Base-by-base conservation (phyloP, 2,113 vertebrate genomes). In the Mellivora capensis region DNA sequence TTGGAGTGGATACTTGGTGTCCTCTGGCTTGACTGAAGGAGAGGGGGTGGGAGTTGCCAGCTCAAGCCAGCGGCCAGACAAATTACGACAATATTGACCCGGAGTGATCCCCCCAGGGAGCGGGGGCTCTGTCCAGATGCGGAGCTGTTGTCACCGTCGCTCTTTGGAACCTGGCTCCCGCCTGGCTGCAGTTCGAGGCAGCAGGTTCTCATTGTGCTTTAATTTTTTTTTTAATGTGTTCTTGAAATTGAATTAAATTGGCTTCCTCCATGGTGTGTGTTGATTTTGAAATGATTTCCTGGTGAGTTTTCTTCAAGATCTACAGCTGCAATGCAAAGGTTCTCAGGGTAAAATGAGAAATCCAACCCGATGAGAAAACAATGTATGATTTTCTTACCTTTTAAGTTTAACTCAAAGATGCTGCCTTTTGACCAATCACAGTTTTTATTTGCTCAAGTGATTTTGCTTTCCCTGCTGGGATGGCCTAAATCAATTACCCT, bases 231-330 rank as follows among this genome's bases (percentile, higher is more conserved):
- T 44, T 12, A 0, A 39, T 87, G 72, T 88, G 23, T 93, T 97
- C 31, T 94, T 91, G 80, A 91, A 87, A 42, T n/a, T 86, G 84
- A 97, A 97, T 97, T 95, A 88, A 96, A 96, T 98, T 80, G 69
- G 18, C 94, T 97, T 85, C 86, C 0, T 97, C 96, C 67, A 4
- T 97, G 39, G 52, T 0, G 1, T 91, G 67, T 94, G 84, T 89
- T 96, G 88, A 47, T 84, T 98, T 98, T 97, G 87, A 97, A 98
- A 93, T 97, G 93, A 49, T 81, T 98, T 98, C 97, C 94, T 96
- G 80, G 62, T 97, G 91, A 84, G 77, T 95, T 98, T 18, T 25
- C 91, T 94, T 97, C 71, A 83, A 59, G 69, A 79, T 2, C 83
- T 92, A 90, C 76, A 91, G 10, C 84, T 77, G 67, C 42, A 84